Percentiles rank a stretch among this genome's conserved stretches.
Evolutionary conservation across 2,113 vertebrate species (phyloP).

Genomic region (Apodemus speciosus): DNA sequence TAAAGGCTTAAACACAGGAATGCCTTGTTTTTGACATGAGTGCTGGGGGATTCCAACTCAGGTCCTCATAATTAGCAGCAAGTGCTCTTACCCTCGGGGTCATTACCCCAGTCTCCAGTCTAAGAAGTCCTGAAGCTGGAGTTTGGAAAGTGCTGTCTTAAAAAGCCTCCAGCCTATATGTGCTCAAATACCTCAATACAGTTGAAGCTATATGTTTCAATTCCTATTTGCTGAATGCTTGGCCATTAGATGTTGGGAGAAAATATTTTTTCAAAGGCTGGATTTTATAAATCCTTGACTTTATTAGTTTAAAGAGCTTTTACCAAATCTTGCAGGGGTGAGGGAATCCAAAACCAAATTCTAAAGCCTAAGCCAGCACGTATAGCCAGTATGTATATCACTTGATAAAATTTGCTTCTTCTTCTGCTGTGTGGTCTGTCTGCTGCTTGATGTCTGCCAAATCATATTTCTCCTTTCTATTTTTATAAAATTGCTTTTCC

Average conservation of each 20-base stretch:
- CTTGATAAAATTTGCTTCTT: conserved; percentile 1
- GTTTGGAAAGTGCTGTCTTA: conserved; percentile 28
- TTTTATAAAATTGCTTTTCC: conserved; percentile 49
- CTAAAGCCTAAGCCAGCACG: conserved; percentile 46
- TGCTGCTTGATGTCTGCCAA: neutral
- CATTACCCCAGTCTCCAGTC: neutral
- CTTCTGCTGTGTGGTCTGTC: neutral
- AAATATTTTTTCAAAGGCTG: neutral
- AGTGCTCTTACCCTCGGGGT: neutral
- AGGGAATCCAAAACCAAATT: conserved; percentile 17
- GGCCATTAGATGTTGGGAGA: neutral
- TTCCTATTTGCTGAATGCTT: neutral
- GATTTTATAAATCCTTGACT: conserved; percentile 37
- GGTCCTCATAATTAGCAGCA: neutral
- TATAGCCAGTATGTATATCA: neutral
- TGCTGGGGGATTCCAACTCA: neutral
- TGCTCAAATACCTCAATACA: conserved; percentile 19
- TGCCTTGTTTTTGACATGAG: neutral
- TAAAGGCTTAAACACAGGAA: neutral
- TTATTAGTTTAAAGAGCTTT: conserved; percentile 19
- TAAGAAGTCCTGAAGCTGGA: conserved; percentile 29
- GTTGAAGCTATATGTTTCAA: neutral
- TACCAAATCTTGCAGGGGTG: neutral
- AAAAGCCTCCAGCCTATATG: neutral
- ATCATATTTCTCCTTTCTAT: conserved; percentile 46